These are phyloP conservation scores for Drosophila neoperkinsi DNA, from an alignment of 2,888 invertebrate species.

Conservation along the genomic window DNA sequence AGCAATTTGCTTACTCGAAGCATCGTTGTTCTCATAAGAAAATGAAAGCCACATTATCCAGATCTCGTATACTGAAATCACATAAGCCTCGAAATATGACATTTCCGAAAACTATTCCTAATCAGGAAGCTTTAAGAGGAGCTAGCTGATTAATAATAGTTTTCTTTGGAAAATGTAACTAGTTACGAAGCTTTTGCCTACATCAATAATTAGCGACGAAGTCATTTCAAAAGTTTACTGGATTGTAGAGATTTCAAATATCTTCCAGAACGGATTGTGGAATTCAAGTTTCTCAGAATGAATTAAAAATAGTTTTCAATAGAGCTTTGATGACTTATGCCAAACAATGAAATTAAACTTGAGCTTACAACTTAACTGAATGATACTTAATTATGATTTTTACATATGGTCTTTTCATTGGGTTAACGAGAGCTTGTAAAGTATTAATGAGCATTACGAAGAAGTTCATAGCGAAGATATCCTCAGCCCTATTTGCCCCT, in stretches of 20 bases:
- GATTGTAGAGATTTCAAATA: not conserved
- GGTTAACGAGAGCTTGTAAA: not conserved
- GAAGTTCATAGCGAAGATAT: not conserved
- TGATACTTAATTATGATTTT: not conserved
- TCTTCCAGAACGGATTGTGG: not conserved
- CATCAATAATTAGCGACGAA: not conserved
- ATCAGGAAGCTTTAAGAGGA: not conserved
- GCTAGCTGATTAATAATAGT: conserved; percentile 1
- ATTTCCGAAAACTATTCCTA: conserved; percentile 5
- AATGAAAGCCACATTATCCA: not conserved
- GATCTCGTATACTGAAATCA: not conserved
- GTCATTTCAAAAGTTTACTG: not conserved
- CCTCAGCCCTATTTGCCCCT: not conserved
- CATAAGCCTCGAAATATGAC: not conserved
- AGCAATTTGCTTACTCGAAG: too few relatives aligned
- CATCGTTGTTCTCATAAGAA: not conserved
- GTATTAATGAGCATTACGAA: not conserved
- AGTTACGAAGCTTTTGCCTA: not conserved
- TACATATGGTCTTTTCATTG: not conserved
- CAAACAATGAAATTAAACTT: not conserved
- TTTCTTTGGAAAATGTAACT: not conserved
- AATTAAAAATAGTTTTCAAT: not conserved
- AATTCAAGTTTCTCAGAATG: not conserved
- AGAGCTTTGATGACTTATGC: not conserved
- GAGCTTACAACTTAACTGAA: not conserved